These are phyloP conservation scores for Apamea monoglypha DNA, from an alignment of 2,888 invertebrate genomes.

Conservation along the genomic window DNA sequence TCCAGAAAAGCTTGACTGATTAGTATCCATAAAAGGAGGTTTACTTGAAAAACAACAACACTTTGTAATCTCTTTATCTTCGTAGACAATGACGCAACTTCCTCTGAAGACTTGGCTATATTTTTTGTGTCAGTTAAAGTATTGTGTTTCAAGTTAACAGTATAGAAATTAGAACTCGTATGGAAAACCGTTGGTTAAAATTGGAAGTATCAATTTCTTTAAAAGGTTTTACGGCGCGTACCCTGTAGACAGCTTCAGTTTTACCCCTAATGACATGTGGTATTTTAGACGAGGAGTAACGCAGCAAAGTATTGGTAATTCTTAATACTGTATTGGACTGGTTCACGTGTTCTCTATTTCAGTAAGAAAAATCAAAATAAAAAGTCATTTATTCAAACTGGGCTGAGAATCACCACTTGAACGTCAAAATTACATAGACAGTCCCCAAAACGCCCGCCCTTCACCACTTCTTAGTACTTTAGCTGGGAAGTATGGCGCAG, in stretches of 20 bases:
- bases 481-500: not conserved
- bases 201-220: slow-evolving; percentile 24
- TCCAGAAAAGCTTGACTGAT: slow-evolving; percentile 35
- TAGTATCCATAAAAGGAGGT: slow-evolving; percentile 40
- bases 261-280: not conserved
- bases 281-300: not conserved
- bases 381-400: not conserved
- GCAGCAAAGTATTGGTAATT: not conserved
- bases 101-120: slow-evolving; percentile 35
- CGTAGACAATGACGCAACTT: slow-evolving; percentile 53
- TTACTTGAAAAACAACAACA: slow-evolving; percentile 31
- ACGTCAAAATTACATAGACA: not conserved
- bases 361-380: not conserved
- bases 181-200: slow-evolving; percentile 9
- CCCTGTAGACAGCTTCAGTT: not conserved
- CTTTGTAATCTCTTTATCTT: slow-evolving; percentile 51
- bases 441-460: not conserved
- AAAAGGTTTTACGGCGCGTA: slow-evolving; percentile 17
- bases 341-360: not conserved
- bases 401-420: not conserved
- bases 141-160: slow-evolving; percentile 47
- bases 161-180: slow-evolving; percentile 26
- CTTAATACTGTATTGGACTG: not conserved
- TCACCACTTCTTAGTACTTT: not conserved
- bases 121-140: slow-evolving; percentile 53